phyloP scores from a whole-genome alignment of 2,797 vertebrate species.

The Pagetopsis macropterus region DNA sequence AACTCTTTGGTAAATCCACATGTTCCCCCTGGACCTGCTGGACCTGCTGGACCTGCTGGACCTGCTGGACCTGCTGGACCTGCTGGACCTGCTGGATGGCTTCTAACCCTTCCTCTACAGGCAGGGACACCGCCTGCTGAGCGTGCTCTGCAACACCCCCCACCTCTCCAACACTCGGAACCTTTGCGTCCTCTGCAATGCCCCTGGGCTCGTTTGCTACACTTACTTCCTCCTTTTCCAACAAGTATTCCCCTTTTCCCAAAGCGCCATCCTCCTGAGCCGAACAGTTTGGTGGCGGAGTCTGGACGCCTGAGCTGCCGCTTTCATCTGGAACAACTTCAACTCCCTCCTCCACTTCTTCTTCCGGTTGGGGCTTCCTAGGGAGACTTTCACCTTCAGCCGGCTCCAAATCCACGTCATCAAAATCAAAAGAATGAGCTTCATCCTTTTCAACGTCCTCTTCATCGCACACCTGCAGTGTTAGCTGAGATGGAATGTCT shows the following conservation, averaged over 20 bases:
- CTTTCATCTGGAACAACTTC: slow-evolving; percentile 40
- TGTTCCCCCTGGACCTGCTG: slow-evolving; percentile 29
- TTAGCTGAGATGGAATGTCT: neutral
- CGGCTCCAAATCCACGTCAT: slow-evolving; percentile 71
- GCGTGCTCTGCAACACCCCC: slow-evolving; percentile 23
- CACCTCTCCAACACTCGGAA: too few relatives aligned
- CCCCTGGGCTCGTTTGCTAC: slow-evolving; percentile 15
- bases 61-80: slow-evolving; percentile 29
- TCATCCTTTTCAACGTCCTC: slow-evolving; percentile 67
- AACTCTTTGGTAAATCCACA: slow-evolving; percentile 20
- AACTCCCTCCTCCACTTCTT: slow-evolving; percentile 38
- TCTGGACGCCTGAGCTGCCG: neutral
- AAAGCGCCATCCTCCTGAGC: neutral
- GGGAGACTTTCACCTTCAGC: slow-evolving; percentile 16
- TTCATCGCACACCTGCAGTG: slow-evolving; percentile 20
- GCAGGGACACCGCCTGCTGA: neutral
- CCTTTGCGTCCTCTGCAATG: neutral
- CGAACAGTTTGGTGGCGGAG: neutral
- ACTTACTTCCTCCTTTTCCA: slow-evolving; percentile 10
- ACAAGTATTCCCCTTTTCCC: neutral
- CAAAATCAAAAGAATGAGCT: slow-evolving; percentile 76
- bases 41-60: slow-evolving; percentile 20
- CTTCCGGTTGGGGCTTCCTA: slow-evolving; percentile 16
- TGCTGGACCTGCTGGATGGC: slow-evolving; percentile 24
- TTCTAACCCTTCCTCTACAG: slow-evolving; percentile 41